Evolutionary conservation across 2,113 vertebrate species (phyloP).

Genomic region (Podarcis muralis): DNA sequence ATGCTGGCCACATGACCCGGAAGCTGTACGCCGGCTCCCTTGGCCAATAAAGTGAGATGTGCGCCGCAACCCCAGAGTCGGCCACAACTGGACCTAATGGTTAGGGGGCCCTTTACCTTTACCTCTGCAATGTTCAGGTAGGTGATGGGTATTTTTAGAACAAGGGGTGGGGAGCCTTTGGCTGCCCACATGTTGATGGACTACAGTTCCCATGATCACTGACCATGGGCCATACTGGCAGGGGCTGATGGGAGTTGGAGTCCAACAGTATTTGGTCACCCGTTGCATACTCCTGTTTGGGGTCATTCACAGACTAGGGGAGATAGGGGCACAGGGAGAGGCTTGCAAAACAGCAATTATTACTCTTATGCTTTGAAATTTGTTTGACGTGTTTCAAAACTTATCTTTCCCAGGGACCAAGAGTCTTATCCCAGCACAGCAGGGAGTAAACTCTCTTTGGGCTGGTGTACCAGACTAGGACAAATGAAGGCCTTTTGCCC

Average conservation of each 20-base stretch:
- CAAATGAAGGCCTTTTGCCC: neutral
- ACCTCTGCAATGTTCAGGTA: neutral
- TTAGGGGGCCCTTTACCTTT: no score
- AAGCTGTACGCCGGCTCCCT: no score
- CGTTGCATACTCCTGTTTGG: no score
- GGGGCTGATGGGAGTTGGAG: no score
- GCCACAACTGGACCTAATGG: no score
- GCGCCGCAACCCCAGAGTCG: no score
- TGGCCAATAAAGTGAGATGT: no score
- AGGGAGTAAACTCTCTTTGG: neutral
- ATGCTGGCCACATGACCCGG: no score
- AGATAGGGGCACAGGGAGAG: neutral
- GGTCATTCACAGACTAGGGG: neutral
- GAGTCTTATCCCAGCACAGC: neutral
- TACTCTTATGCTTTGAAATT: neutral
- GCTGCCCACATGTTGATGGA: neutral
- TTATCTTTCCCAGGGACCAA: neutral
- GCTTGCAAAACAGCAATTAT: neutral
- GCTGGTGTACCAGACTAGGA: neutral
- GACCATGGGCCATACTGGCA: no score
- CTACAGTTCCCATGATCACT: no score
- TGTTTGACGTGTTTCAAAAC: neutral
- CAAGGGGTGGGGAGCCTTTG: neutral
- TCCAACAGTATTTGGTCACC: no score
- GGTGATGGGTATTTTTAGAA: neutral